Percentiles rank a stretch among this genome's conserved stretches.
Evolutionary conservation across 1,140 invertebrate genomes (phyloP).

Genomic region (Odontomachus brunneus): DNA sequence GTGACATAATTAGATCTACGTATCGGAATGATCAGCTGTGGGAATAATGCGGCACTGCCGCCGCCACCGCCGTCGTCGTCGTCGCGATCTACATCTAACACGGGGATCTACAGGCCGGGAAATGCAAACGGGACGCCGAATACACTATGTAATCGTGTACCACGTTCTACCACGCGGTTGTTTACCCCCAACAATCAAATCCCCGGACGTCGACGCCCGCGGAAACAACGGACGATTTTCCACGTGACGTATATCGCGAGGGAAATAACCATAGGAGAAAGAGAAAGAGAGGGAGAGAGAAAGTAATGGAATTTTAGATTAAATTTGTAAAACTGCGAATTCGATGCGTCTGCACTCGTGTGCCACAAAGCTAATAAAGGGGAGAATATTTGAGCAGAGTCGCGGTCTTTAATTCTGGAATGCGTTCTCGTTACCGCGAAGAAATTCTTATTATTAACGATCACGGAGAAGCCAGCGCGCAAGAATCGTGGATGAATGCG

Average conservation of each 20-base stretch:
- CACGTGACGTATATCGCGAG: neutral
- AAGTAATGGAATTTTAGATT: too few relatives aligned
- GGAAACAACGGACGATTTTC: neutral
- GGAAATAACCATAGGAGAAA: neutral
- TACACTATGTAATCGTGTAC: constrained; percentile 22
- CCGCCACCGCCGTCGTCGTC: too few relatives aligned
- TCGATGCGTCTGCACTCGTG: too few relatives aligned
- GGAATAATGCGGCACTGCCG: constrained; percentile 61
- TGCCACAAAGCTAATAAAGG: too few relatives aligned
- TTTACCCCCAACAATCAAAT: constrained; percentile 8
- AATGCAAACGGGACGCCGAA: constrained; percentile 40
- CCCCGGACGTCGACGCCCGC: neutral
- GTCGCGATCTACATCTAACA: constrained; percentile 57
- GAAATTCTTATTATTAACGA: neutral
- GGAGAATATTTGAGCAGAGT: too few relatives aligned
- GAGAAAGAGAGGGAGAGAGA: too few relatives aligned
- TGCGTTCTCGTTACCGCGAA: neutral
- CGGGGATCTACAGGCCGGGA: constrained; percentile 31
- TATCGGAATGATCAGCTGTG: constrained; percentile 76
- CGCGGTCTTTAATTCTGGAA: too few relatives aligned
- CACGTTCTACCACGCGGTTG: neutral
- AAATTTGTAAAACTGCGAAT: too few relatives aligned
- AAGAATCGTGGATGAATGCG: neutral
- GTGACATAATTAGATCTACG: constrained; percentile 73
- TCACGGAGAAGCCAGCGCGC: neutral